Conservation (phyloP, 1,140 invertebrate species). For the Orchesella cincta region DNA sequence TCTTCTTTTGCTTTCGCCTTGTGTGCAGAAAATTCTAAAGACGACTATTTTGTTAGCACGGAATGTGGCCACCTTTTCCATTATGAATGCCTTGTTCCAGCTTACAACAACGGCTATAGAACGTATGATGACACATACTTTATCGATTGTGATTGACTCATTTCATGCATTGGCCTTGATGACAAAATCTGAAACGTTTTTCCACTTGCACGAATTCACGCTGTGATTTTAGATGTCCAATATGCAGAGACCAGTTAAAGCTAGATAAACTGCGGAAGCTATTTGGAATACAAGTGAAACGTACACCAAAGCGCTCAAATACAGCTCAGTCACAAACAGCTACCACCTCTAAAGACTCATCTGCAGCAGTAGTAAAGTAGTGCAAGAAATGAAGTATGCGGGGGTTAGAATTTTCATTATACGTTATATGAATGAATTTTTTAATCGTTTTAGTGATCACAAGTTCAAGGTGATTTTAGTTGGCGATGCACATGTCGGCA, state of each 20-base stretch:
- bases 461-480: slow-evolving; percentile 50
- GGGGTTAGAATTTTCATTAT: no score
- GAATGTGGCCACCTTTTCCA: slow-evolving; percentile 49
- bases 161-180: no score
- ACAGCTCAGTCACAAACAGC: neutral
- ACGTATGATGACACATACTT: no score
- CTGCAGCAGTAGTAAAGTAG: no score
- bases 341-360: no score
- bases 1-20: slow-evolving; percentile 12
- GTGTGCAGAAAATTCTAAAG: slow-evolving; percentile 40
- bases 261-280: slow-evolving; percentile 44
- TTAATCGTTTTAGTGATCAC: slow-evolving; percentile 47
- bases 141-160: no score
- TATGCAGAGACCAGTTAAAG: slow-evolving; percentile 37
- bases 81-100: slow-evolving; percentile 39
- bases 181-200: no score
- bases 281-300: slow-evolving; percentile 43
- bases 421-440: neutral
- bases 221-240: slow-evolving; percentile 43
- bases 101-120: slow-evolving; percentile 44
- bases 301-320: neutral
- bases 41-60: slow-evolving; percentile 46
- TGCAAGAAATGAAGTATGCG: no score
- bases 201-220: no score
- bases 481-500: slow-evolving; percentile 47